Evolutionary conservation across 2,113 vertebrate genomes (phyloP).

Genomic region (Falco punctatus): DNA sequence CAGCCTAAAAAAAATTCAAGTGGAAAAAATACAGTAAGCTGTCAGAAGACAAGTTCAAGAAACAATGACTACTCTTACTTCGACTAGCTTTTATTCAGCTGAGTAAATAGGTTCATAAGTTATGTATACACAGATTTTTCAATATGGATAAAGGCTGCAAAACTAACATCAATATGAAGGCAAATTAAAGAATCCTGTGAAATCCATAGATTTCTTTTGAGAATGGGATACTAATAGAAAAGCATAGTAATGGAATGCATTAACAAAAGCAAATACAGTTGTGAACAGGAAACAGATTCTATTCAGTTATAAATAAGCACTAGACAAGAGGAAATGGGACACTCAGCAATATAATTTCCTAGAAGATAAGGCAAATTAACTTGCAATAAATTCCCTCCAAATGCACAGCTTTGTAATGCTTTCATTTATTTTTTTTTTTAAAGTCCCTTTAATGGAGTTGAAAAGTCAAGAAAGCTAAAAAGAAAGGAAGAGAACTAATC

Average conservation of each 20-base stretch:
- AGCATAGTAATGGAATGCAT: background rate
- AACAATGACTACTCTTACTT: background rate
- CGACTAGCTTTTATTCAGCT: background rate
- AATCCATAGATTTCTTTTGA: background rate
- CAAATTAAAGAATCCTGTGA: background rate
- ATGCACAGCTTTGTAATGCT: background rate
- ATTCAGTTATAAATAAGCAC: background rate
- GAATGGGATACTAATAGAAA: background rate
- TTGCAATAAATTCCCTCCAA: background rate
- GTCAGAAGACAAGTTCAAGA: background rate
- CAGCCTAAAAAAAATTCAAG: background rate
- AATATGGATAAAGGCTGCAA: background rate
- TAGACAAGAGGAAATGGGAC: background rate
- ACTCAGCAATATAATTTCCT: background rate
- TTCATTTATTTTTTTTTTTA: background rate
- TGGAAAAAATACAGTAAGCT: background rate
- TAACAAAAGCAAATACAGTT: background rate
- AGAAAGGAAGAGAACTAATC: background rate
- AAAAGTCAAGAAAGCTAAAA: background rate
- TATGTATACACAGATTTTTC: background rate
- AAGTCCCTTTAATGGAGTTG: background rate
- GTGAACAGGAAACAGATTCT: background rate
- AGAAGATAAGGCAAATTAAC: conserved; percentile 16
- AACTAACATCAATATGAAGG: background rate
- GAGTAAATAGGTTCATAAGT: background rate